Conservation (phyloP, 1,140 invertebrate genomes). For the Carposina sasakii region DNA sequence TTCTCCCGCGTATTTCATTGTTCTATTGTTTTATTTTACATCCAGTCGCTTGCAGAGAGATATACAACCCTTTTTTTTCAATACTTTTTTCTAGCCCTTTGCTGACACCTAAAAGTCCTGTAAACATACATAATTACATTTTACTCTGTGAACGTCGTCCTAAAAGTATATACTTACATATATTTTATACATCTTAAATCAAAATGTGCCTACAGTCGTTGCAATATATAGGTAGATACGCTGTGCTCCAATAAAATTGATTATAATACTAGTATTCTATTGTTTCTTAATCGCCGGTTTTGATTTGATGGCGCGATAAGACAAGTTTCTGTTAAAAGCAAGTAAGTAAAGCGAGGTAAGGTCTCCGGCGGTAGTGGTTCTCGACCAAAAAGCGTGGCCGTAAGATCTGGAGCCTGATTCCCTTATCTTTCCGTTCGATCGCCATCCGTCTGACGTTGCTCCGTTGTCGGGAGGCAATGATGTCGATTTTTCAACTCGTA, state of each 20-base stretch:
- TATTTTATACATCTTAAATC: background rate
- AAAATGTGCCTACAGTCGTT: too few species aligned
- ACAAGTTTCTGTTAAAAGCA: slow-evolving; percentile 58
- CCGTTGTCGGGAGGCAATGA: slow-evolving; percentile 30
- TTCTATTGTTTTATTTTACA: slow-evolving; percentile 44
- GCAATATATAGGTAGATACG: too few species aligned
- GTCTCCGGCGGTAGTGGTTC: slow-evolving; percentile 40
- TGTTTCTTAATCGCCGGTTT: slow-evolving; percentile 62
- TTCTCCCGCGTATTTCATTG: slow-evolving; percentile 40
- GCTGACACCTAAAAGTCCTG: too few species aligned
- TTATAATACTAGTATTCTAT: slow-evolving; percentile 63
- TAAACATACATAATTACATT: too few species aligned
- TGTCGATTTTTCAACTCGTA: slow-evolving; percentile 49
- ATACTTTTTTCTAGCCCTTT: too few species aligned
- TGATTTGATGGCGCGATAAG: slow-evolving; percentile 63
- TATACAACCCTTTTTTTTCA: too few species aligned
- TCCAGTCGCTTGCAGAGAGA: slow-evolving; percentile 35
- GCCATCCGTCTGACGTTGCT: slow-evolving; percentile 42
- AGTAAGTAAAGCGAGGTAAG: slow-evolving; percentile 45
- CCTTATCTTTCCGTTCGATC: slow-evolving; percentile 49
- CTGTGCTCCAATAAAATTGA: slow-evolving; percentile 45
- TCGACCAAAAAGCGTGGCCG: slow-evolving; percentile 42
- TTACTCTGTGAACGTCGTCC: too few species aligned
- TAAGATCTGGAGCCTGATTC: slow-evolving; percentile 47
- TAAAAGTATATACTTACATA: background rate